Percentiles rank a stretch among this genome's conserved stretches.
Evolutionary conservation across 2,888 invertebrate genomes (phyloP).

Genomic region (Nycteola revayana): DNA sequence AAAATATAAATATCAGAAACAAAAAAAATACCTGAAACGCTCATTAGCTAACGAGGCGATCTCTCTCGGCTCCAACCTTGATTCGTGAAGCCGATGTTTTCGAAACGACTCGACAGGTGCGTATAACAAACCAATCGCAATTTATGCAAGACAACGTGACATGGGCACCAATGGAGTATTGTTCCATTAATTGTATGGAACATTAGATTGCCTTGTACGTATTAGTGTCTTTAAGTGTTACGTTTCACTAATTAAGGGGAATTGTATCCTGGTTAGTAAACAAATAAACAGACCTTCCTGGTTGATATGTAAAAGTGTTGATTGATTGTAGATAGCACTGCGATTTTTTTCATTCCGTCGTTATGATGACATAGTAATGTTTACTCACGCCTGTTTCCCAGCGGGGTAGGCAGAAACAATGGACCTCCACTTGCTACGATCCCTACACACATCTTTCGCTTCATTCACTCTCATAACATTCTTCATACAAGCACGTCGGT

Average conservation of each 20-base stretch:
- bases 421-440: no score
- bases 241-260: conserved; percentile 8
- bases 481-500: no score
- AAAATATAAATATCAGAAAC: no score
- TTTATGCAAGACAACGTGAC: conserved; percentile 65
- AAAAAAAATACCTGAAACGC: no score
- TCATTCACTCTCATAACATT: no score
- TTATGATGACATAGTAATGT: no score
- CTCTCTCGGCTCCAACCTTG: conserved; percentile 37
- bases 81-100: conserved; percentile 32
- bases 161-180: conserved; percentile 44
- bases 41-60: conserved; percentile 3
- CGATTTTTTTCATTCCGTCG: no score
- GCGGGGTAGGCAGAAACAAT: no score
- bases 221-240: conserved; percentile 8
- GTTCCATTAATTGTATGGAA: conserved; percentile 44
- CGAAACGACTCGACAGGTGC: conserved; percentile 45
- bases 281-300: background rate
- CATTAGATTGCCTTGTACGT: conserved; percentile 25
- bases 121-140: conserved; percentile 49
- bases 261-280: background rate
- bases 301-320: no score
- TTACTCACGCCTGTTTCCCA: no score
- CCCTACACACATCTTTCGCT: no score
- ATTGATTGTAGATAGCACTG: no score